Evolutionary conservation across 2,113 vertebrate genomes (phyloP).

Genomic region (Carassius carassius): DNA sequence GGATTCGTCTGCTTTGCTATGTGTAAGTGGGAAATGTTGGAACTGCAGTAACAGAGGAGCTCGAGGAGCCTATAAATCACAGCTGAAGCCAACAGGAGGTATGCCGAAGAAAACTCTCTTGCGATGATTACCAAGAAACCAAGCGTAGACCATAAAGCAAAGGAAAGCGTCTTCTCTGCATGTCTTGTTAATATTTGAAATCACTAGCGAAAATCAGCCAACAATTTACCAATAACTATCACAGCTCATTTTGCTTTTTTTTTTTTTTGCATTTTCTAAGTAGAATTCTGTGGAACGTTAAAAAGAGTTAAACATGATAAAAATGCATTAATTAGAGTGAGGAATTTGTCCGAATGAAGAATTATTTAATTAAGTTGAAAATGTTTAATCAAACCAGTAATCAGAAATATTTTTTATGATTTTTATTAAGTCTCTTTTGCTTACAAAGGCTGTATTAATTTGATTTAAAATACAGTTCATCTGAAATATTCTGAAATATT

Average conservation of each 20-base stretch:
- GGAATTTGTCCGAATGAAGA: not conserved
- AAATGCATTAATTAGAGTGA: not conserved
- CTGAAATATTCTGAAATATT: not conserved
- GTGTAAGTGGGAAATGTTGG: constrained; percentile 8
- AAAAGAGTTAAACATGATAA: not conserved
- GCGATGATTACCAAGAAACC: not conserved
- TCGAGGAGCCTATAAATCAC: constrained; percentile 42
- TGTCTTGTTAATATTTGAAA: not conserved
- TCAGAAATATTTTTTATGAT: too few relatives aligned
- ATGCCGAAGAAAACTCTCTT: constrained; percentile 18
- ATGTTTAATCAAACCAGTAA: too few relatives aligned
- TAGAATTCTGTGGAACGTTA: not conserved
- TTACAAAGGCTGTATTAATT: not conserved
- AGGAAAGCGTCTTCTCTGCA: not conserved
- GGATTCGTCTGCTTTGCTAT: constrained; percentile 13
- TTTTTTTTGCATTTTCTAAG: not conserved
- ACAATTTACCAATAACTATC: not conserved
- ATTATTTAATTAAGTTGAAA: not conserved
- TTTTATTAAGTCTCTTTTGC: too few relatives aligned
- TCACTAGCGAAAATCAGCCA: not conserved
- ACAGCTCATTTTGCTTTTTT: not conserved
- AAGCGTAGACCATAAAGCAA: not conserved
- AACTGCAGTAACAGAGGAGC: constrained; percentile 26
- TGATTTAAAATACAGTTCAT: not conserved
- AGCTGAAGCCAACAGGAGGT: constrained; percentile 25